Evolutionary conservation across 1,140 invertebrate genomes (phyloP).

Genomic region (Eueides isabella): DNA sequence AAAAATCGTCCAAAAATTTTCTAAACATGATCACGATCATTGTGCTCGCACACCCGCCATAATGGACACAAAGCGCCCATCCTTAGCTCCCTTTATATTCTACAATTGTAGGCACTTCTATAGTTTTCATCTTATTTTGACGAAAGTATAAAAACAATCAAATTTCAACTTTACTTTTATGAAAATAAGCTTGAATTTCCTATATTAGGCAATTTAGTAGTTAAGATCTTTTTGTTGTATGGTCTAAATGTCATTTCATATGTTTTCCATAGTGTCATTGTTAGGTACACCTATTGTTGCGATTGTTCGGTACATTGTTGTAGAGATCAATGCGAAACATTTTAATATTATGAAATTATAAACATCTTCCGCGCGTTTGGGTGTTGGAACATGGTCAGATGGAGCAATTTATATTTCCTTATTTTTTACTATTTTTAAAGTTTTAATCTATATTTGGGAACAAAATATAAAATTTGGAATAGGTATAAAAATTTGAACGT

Average conservation of each 20-base stretch:
- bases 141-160: not conserved
- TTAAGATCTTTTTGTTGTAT: slow-evolving; percentile 36
- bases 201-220: not conserved
- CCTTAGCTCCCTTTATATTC: slow-evolving; percentile 76
- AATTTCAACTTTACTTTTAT: not conserved
- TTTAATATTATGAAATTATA: slow-evolving; percentile 82
- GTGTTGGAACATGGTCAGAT: slow-evolving; percentile 30
- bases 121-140: slow-evolving; percentile 11
- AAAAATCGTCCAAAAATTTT: slow-evolving; percentile 79
- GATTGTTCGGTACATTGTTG: slow-evolving; percentile 72
- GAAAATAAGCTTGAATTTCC: slow-evolving; percentile 13
- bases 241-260: slow-evolving; percentile 65
- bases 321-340: slow-evolving; percentile 77
- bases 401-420: not conserved
- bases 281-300: slow-evolving; percentile 76
- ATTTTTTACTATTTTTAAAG: no score
- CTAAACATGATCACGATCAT: slow-evolving; percentile 72
- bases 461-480: no score
- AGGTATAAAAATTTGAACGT: no score
- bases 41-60: slow-evolving; percentile 76
- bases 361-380: slow-evolving; percentile 71
- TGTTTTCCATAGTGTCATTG: slow-evolving; percentile 80
- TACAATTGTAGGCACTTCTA: slow-evolving; percentile 59
- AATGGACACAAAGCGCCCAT: slow-evolving; percentile 76
- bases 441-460: no score